phyloP scores from a whole-genome alignment of 2,888 invertebrate genomes.

The Drosophila limbata region DNA sequence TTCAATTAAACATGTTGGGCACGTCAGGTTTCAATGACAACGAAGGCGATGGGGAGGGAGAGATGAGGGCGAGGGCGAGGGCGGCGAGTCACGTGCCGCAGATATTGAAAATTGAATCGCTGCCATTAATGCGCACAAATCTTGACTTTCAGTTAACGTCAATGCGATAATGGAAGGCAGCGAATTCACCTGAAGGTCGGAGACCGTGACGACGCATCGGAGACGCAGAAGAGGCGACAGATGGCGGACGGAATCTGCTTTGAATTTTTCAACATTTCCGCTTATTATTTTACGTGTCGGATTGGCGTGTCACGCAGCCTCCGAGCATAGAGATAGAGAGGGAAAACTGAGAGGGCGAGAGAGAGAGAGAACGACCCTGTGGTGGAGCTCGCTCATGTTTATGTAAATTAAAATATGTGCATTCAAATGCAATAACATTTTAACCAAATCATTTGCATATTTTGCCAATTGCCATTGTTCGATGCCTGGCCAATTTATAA shows the following conservation, averaged over 20 bases:
- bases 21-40: constrained; percentile 78
- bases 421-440: constrained; percentile 69
- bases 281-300: constrained; percentile 81
- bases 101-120: constrained; percentile 81
- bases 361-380: background rate
- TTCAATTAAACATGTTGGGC: constrained; percentile 78
- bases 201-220: background rate
- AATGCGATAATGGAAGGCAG: constrained; percentile 71
- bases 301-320: constrained; percentile 74
- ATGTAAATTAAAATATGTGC: constrained; percentile 76
- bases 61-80: background rate
- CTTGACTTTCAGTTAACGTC: constrained; percentile 77
- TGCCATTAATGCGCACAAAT: constrained; percentile 77
- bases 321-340: constrained; percentile 12
- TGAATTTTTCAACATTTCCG: constrained; percentile 81
- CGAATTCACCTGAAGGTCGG: constrained; percentile 41
- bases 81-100: constrained; percentile 67
- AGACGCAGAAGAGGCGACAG: constrained; percentile 26
- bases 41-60: constrained; percentile 38
- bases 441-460: constrained; percentile 70
- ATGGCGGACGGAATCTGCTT: constrained; percentile 68
- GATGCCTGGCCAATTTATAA: constrained; percentile 40
- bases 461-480: constrained; percentile 40
- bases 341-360: background rate
- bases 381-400: constrained; percentile 48